These are phyloP conservation scores for Pedetes capensis DNA, from an alignment of 2,113 vertebrate genomes.

Conservation along the genomic window DNA sequence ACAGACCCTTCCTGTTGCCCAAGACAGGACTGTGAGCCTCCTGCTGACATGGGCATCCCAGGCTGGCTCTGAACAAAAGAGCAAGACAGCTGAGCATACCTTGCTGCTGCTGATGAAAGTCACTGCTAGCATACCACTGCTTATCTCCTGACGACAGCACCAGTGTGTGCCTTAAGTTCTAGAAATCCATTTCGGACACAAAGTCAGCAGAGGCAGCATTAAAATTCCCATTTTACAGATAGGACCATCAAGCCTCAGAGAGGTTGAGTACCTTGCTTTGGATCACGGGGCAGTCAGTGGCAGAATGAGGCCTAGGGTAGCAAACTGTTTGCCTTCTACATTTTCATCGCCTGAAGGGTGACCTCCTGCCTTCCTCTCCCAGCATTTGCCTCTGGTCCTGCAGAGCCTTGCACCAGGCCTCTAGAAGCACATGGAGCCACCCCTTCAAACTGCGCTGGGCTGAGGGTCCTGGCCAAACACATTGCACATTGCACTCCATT, in stretches of 20 bases:
- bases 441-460: not conserved
- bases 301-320: not conserved
- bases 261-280: not conserved
- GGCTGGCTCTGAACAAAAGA: not conserved
- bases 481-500: not conserved
- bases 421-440: not conserved
- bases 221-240: not conserved
- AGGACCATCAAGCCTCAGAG: not conserved
- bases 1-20: not conserved
- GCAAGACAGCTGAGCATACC: not conserved
- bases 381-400: not conserved
- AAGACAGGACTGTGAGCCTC: not conserved
- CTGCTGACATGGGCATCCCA: fast-evolving
- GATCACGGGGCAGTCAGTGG: not conserved
- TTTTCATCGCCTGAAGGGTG: fast-evolving
- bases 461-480: not conserved
- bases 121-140: fast-evolving
- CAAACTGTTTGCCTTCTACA: not conserved
- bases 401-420: not conserved
- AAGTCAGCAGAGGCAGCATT: not conserved
- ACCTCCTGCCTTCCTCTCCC: not conserved
- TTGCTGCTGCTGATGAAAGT: not conserved
- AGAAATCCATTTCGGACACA: not conserved
- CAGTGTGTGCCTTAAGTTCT: not conserved
- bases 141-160: not conserved